phyloP scores from a whole-genome alignment of 2,113 vertebrate species.

The Engystomops pustulosus region DNA sequence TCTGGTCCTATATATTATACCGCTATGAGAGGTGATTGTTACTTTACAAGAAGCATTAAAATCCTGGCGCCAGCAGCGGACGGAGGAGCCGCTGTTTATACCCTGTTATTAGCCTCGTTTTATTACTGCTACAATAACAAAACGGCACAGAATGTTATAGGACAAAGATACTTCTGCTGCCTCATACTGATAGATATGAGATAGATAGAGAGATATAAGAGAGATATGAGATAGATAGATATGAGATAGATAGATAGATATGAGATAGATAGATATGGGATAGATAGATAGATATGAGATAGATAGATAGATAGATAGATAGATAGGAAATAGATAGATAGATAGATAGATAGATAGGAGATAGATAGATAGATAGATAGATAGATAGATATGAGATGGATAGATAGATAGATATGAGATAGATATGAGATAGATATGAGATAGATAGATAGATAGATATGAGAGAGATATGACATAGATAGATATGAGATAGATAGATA shows the following conservation, averaged over 20 bases:
- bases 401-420: too few species aligned
- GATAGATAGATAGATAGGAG: background rate
- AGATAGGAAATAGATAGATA: background rate
- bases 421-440: too few species aligned
- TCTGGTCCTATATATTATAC: too few species aligned
- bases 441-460: background rate
- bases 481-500: background rate
- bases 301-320: background rate
- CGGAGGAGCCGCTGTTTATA: background rate
- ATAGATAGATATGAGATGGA: too few species aligned
- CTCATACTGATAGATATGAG: too few species aligned
- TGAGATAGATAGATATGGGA: background rate
- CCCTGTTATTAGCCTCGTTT: background rate
- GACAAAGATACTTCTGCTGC: background rate
- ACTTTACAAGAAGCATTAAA: background rate
- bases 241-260: background rate
- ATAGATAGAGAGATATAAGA: background rate
- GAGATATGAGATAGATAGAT: background rate
- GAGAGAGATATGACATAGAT: background rate
- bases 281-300: background rate
- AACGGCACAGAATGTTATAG: background rate
- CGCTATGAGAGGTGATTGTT: background rate
- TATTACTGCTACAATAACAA: background rate
- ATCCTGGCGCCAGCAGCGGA: background rate
- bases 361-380: too few species aligned